Evolutionary conservation across 1,140 invertebrate species (phyloP).

Genomic region (Drosophila novamexicana): DNA sequence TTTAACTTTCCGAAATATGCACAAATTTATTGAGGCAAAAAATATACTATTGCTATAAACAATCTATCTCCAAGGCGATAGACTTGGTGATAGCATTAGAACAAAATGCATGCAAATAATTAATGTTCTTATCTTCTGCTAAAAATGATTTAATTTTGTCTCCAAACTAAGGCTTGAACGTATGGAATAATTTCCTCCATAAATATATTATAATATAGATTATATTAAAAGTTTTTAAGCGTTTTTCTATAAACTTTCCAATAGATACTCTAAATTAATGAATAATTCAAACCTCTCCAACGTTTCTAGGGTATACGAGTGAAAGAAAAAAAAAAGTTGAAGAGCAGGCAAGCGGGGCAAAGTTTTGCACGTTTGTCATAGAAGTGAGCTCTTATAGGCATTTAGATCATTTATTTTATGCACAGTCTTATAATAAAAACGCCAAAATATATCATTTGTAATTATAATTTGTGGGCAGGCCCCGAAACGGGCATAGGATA

Average conservation of each 20-base stretch:
- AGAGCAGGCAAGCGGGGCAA: constrained; percentile 24
- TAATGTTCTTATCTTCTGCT: no score
- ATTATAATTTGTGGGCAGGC: constrained; percentile 56
- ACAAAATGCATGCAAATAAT: no score
- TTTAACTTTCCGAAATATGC: no score
- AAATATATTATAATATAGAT: not conserved
- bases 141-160: no score
- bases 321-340: constrained; percentile 1
- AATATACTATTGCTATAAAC: not conserved
- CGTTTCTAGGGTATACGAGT: constrained; percentile 6
- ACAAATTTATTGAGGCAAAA: not conserved
- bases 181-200: not conserved
- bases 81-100: no score
- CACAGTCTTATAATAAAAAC: constrained; percentile 67
- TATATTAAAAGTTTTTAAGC: no score
- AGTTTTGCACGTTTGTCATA: constrained; percentile 57
- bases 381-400: constrained; percentile 48
- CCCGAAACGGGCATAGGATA: constrained; percentile 1
- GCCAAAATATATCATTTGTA: constrained; percentile 66
- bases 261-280: no score
- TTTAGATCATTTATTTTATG: constrained; percentile 66
- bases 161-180: not conserved
- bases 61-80: not conserved
- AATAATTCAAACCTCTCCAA: not conserved
- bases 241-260: no score